Conservation (phyloP, 2,797 vertebrate species). For the Telmatherina bonti region DNA sequence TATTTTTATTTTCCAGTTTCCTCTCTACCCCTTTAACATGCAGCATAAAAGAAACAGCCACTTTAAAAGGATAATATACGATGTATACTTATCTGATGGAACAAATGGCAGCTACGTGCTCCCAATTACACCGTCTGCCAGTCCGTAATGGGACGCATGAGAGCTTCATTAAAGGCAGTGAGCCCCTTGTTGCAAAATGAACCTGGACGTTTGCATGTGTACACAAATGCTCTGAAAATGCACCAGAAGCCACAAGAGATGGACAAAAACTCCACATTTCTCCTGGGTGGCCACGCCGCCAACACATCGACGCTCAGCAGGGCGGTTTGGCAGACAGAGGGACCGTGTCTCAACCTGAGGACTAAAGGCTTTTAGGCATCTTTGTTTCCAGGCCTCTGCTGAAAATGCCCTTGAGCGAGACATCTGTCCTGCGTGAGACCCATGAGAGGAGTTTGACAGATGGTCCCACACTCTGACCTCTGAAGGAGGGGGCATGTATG, state of each 20-base stretch:
- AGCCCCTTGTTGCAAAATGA: slow-evolving; percentile 20
- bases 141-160: slow-evolving; percentile 65
- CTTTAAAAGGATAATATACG: slow-evolving; percentile 13
- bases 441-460: neutral
- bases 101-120: slow-evolving; percentile 58
- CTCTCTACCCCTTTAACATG: neutral
- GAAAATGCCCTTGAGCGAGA: slow-evolving; percentile 41
- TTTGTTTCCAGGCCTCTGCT: slow-evolving; percentile 37
- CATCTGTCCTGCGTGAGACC: slow-evolving; percentile 19
- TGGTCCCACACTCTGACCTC: slow-evolving; percentile 5
- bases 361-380: slow-evolving; percentile 9
- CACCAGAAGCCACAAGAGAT: slow-evolving; percentile 3
- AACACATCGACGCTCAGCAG: slow-evolving; percentile 10
- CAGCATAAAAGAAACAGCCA: slow-evolving; percentile 13
- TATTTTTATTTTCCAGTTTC: neutral
- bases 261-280: slow-evolving; percentile 46
- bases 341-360: slow-evolving; percentile 17
- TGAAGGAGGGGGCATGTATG: neutral
- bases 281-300: slow-evolving; percentile 21
- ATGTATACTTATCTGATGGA: slow-evolving; percentile 17
- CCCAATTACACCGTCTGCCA: slow-evolving; percentile 60
- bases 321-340: slow-evolving; percentile 20
- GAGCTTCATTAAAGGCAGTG: slow-evolving; percentile 42
- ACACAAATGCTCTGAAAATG: slow-evolving; percentile 25
- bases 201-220: slow-evolving; percentile 37